Evolutionary conservation across 2,888 invertebrate genomes (phyloP), one percentile per base, ranked within the genome.

Genomic region (Cryptocephalus moraei): DNA sequence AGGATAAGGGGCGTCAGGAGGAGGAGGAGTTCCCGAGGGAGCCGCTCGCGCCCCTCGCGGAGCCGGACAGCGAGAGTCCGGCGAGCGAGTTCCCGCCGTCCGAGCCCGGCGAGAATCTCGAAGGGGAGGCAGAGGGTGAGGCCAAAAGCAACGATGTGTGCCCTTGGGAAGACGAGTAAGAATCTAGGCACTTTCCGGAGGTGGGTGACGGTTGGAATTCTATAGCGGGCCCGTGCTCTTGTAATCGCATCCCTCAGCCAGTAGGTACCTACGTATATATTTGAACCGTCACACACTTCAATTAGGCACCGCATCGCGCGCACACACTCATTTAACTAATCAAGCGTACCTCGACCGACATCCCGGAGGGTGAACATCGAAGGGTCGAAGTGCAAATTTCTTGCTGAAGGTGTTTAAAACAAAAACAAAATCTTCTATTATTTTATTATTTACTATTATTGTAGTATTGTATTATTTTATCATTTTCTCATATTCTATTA

Each of bases 91-190:
- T 74, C 66, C 76, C 76, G 64, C 76, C 76, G 66, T 57, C 58
- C n/a, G 58, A 59, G 46, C 44, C 48, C 9, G 48, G 45, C 9
- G 50, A 50, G 22, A 31, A 34, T 11, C 22, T 45, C 38, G 44
- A 47, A 33, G 13, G 12, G 40, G 50, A 49, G 32, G 56, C 52
- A 38, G 51, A 33, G 12, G 69, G 69, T 59, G 73, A 72, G 56
- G 64, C 71, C 50, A 80, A 82, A 73, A 79, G 80, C 72, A 88
- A 85, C 73, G 87, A 90, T 73, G 83, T 91, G 68, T 92, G 91
- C 76, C 91, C 91, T 49, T 92, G 92, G 91, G 91, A 91, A 79
- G 90, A 91, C 75, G 91, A 91, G 91, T 91, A 79, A 88, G 91
- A 86, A 72, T 38, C 36, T 36, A 36, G 12, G 12, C 22, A 22